A percentile compares a stretch with the other conserved stretches of the same genome.
Conservation (phyloP, 2,113 vertebrate genomes). For the Macrotus californicus region DNA sequence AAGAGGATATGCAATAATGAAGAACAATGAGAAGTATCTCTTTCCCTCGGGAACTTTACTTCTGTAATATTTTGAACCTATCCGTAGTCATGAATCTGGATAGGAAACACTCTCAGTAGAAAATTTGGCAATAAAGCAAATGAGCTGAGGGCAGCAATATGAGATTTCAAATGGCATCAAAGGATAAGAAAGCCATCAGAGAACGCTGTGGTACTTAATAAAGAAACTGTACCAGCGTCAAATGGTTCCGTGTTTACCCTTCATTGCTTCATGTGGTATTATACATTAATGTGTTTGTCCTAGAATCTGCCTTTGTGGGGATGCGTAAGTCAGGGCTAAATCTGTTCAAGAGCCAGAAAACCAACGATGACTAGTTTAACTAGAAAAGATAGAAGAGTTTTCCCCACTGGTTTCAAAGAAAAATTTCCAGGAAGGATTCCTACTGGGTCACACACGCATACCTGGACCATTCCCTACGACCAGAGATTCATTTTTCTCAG, state of each 20-base stretch:
- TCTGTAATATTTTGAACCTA: constrained; percentile 56
- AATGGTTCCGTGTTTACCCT: background rate
- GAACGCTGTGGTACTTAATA: constrained; percentile 27
- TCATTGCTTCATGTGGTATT: background rate
- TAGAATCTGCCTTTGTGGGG: background rate
- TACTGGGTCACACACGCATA: fast-evolving
- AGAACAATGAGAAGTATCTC: constrained; percentile 40
- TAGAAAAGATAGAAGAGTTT: background rate
- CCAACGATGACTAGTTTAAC: background rate
- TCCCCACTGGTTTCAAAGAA: background rate
- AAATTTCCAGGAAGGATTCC: background rate
- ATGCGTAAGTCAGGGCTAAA: background rate
- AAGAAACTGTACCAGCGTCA: background rate
- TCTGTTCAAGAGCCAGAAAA: constrained; percentile 4
- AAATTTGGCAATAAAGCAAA: constrained; percentile 39
- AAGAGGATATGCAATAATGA: constrained; percentile 54
- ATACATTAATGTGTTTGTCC: background rate
- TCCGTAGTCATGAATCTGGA: constrained; percentile 61
- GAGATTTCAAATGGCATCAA: constrained; percentile 3
- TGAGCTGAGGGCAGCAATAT: constrained; percentile 23
- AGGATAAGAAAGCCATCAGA: background rate
- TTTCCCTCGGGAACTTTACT: constrained; percentile 56
- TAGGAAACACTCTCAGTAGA: background rate
- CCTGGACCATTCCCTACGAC: background rate
- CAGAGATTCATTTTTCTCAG: background rate